phyloP scores from a whole-genome alignment of 2,888 invertebrate genomes.

The Macaria liturata region DNA sequence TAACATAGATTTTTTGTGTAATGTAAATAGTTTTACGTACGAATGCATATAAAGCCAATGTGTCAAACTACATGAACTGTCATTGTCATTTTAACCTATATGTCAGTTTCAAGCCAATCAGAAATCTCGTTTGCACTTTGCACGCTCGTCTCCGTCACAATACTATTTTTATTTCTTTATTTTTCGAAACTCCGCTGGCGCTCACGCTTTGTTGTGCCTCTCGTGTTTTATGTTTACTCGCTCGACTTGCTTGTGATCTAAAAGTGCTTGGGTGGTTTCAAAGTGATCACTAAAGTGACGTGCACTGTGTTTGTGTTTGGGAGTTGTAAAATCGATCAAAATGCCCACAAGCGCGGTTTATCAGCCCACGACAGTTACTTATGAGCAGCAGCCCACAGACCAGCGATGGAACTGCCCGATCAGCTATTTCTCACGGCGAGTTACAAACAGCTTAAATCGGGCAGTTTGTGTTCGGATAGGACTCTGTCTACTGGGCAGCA shows the following conservation, averaged over 20 bases:
- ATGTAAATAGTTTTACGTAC: no score
- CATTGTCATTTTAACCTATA: not conserved
- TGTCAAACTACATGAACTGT: no score
- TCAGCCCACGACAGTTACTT: conserved; percentile 90
- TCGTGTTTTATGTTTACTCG: conserved; percentile 39
- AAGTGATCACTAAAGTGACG: conserved; percentile 22
- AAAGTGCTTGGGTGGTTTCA: conserved; percentile 31
- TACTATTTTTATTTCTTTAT: conserved; percentile 25
- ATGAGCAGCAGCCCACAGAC: conserved; percentile 85
- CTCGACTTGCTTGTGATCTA: conserved; percentile 32
- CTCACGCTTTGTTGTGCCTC: conserved; percentile 29
- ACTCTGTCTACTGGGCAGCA: conserved; percentile 70
- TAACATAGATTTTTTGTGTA: no score
- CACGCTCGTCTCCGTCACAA: conserved; percentile 2
- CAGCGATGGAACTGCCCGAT: conserved; percentile 83
- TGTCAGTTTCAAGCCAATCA: not conserved
- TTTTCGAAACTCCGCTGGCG: conserved; percentile 26
- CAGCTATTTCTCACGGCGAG: conserved; percentile 79
- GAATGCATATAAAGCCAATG: no score
- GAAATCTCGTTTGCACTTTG: not conserved
- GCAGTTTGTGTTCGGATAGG: conserved; percentile 70
- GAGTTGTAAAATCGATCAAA: conserved; percentile 52
- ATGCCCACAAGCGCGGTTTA: conserved; percentile 90
- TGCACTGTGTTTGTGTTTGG: conserved; percentile 30
- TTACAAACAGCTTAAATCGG: conserved; percentile 75